Base-by-base conservation (phyloP, 2,113 vertebrate genomes). In the Phylloscopus trochiloides region DNA sequence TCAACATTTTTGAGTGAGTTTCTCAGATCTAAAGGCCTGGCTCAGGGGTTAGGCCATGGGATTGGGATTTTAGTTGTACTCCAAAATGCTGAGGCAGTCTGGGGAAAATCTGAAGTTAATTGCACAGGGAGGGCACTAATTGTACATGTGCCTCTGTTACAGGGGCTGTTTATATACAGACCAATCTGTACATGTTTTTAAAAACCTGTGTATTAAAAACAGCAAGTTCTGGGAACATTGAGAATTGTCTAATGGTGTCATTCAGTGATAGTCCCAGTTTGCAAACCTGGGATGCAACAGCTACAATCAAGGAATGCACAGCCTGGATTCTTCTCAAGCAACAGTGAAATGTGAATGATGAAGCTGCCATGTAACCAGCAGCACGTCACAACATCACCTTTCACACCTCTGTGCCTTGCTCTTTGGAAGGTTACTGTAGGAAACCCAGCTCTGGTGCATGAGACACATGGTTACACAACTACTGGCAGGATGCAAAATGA, bases 381-480 rank as follows among this genome's bases (percentile, higher is more conserved):
- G 36, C 43, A 51, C 0, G 0, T 43, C 43, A 5, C 31, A 21
- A 51, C 26, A 59, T 4, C 62, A 51, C 21, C 9, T 51, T 51
- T 34, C 16, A 57, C 8, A 59, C 14, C 52, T 86, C 18, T 51
- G 20, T 75, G 62, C n/a, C 58, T 65, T 55, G 21, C 25, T 70
- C 13, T 42, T 73, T 72, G 36, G 20, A 82, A 65, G 14, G 8
- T 77, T 50, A 10, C 25, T 17, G 10, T 22, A 19, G 51, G 42
- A 90, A 90, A 45, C 22, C 13, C 55, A 36, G 11, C 54, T 65
- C 71, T 77, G 28, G 26, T 66, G 38, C 29, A 59, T 48, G 28
- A 61, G 21, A 24, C 21, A 50, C 29, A 15, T 10, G 17, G 22
- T 58, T 51, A 34, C 18, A 50, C 5, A 19, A 2, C 9, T 34